These are phyloP conservation scores for Nothura maculosa DNA, from an alignment of 2,797 vertebrate genomes.

Conservation along the genomic window DNA sequence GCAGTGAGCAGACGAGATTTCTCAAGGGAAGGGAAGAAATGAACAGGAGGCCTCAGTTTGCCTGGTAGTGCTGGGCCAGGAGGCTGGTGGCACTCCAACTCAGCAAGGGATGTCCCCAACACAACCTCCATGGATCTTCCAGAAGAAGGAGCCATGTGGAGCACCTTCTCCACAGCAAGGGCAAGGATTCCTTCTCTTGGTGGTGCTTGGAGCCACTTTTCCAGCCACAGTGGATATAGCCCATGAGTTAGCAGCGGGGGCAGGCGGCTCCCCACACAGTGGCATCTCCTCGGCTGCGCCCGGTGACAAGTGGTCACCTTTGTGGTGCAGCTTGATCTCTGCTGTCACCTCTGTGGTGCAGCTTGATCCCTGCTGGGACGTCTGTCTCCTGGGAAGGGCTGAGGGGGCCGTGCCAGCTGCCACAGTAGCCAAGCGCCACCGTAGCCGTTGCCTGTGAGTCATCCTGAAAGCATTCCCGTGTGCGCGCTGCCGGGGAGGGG, in stretches of 20 bases:
- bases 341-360: not conserved
- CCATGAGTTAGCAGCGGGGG: not conserved
- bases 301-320: not conserved
- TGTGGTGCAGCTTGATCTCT: accelerated
- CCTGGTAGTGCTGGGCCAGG: not conserved
- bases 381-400: not conserved
- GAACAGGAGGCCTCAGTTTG: not conserved
- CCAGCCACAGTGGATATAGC: not conserved
- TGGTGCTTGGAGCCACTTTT: not conserved
- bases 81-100: not conserved
- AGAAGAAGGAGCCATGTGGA: not conserved
- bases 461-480: not conserved
- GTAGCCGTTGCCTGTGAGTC: conserved; percentile 13
- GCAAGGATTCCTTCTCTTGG: not conserved
- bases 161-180: not conserved
- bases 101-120: not conserved
- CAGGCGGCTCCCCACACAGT: not conserved
- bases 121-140: not conserved
- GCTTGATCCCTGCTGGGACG: accelerated
- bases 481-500: not conserved
- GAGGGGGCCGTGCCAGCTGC: not conserved
- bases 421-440: not conserved
- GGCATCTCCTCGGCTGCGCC: not conserved
- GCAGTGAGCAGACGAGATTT: not conserved
- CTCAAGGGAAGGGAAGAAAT: not conserved